Conservation (phyloP, 2,113 vertebrate species). For the Chaenocephalus aceratus region DNA sequence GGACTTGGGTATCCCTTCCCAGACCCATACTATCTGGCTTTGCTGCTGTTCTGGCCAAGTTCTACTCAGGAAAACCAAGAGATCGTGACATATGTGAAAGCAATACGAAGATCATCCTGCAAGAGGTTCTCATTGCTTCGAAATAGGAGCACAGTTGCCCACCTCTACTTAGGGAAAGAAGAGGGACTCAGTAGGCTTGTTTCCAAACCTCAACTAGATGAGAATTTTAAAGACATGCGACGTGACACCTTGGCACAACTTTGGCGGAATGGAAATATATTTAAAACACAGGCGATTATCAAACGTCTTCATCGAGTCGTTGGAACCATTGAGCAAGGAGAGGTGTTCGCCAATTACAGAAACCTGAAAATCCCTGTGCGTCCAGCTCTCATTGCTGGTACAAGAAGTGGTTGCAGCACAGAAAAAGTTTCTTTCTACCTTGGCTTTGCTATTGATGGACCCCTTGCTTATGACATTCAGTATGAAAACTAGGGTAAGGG, state of each 20-base stretch:
- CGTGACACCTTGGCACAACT: conserved; percentile 39
- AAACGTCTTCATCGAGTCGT: conserved; percentile 48
- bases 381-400: conserved; percentile 41
- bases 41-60: conserved; percentile 73
- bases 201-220: conserved; percentile 54
- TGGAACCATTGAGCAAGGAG: conserved; percentile 52
- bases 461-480: conserved; percentile 69
- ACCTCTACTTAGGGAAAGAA: conserved; percentile 56
- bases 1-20: conserved; percentile 36
- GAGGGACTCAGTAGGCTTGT: conserved; percentile 58
- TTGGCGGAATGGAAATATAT: conserved; percentile 72
- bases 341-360: conserved; percentile 59
- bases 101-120: conserved; percentile 42
- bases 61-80: conserved; percentile 19
- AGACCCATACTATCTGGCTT: conserved; percentile 68
- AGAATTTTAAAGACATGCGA: conserved; percentile 16
- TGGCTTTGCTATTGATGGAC: conserved; percentile 76
- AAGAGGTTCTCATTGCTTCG: background rate
- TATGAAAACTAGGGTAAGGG: conserved; percentile 44
- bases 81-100: conserved; percentile 53
- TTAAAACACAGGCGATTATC: conserved; percentile 56
- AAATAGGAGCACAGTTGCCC: conserved; percentile 56
- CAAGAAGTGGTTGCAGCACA: conserved; percentile 66
- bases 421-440: conserved; percentile 78
- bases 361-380: conserved; percentile 60